Evolutionary conservation across 2,888 invertebrate genomes (phyloP), one percentile per base, ranked within the genome.

Genomic region (Junonia oenone): DNA sequence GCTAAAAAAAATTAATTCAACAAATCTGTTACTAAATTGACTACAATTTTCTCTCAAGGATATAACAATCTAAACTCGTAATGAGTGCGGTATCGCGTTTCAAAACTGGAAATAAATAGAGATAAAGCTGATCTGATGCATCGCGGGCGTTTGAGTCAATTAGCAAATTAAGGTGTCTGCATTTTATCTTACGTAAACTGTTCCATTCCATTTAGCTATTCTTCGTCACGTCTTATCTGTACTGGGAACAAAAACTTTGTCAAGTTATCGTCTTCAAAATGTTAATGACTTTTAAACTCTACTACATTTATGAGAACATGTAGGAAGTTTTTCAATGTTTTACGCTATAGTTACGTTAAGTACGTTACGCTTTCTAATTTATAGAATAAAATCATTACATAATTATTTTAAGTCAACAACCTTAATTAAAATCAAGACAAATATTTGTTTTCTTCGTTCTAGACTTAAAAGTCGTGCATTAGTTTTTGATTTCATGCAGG

Each of bases 81-180:
- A 22, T 33, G n/a, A 31, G 17, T 11, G 22, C 4, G 37, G 51
- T 55, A 57, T 60, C 49, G 47, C 45, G 13, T 60, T 57, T 40
- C 57, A 60, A 55, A 46, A 35, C 47, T 54, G 53, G 55, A 51
- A 52, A 52, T 55, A 55, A 57, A 55, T 54, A 45, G 31, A 51
- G 55, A 60, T 58, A 60, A 60, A 43, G 45, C 38, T 47, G 50
- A 53, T 49, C 53, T 45, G 17, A 52, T 46, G 55, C 55, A 58
- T 47, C 33, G 33, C 49, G 37, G 29, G 43, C 38, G 15, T 54
- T 62, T 55, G 56, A 59, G 56, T 62, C 59, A 62, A 58, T 62
- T 45, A 62, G 59, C 45, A 58, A 63, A 63, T 59, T 56, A 55
- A 59, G 58, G 55, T 45, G 59, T 51, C 46, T 53, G 38, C 46